Evolutionary conservation across 2,797 vertebrate genomes (phyloP).

Genomic region (Mycteria americana): DNA sequence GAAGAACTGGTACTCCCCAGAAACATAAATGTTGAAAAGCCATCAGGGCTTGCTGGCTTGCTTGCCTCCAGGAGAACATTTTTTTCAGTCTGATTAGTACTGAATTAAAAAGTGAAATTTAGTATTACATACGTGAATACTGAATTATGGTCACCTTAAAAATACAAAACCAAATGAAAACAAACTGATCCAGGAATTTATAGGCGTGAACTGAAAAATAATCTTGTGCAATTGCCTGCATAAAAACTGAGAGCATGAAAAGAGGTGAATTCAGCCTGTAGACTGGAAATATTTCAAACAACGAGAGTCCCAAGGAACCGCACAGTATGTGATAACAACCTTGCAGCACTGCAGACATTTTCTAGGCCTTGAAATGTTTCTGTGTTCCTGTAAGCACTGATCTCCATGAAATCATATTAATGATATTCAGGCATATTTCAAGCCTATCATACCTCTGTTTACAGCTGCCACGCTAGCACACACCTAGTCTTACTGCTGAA

Average conservation of each 20-base stretch:
- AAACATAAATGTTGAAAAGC: constrained; percentile 43
- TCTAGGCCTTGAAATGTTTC: not conserved
- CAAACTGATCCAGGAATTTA: not conserved
- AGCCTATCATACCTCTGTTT: not conserved
- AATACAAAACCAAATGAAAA: not conserved
- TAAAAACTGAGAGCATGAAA: not conserved
- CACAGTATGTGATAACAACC: not conserved
- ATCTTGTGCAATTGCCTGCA: not conserved
- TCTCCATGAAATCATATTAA: not conserved
- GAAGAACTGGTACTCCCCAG: not conserved
- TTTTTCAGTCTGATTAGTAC: not conserved
- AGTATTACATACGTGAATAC: not conserved
- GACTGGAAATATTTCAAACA: not conserved
- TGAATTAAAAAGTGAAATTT: constrained; percentile 2
- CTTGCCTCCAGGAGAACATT: not conserved
- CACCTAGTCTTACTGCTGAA: not conserved
- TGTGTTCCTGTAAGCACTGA: not conserved
- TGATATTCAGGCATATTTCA: not conserved
- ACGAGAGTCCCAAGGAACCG: not conserved
- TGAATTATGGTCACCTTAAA: not conserved
- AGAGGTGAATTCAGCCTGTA: not conserved
- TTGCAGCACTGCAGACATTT: not conserved
- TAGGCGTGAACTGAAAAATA: not conserved
- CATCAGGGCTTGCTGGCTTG: not conserved
- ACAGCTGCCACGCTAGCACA: not conserved